These are phyloP conservation scores for Lepidonotus clava DNA, from an alignment of 2,888 invertebrate genomes.

Conservation along the genomic window DNA sequence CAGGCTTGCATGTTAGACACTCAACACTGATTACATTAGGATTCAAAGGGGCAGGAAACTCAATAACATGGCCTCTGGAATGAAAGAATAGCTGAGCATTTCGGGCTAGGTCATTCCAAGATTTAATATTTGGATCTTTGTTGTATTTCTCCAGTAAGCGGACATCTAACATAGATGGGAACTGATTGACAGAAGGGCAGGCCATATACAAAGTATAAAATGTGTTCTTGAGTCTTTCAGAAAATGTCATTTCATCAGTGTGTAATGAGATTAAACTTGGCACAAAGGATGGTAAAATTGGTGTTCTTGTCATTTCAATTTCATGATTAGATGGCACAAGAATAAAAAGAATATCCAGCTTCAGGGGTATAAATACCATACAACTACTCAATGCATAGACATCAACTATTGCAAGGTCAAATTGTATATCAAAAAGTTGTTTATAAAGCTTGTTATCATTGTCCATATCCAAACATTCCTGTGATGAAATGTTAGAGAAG, in stretches of 20 bases:
- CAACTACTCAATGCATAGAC: not conserved
- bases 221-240: not conserved
- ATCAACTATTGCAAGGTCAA: not conserved
- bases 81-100: slow-evolving; percentile 2
- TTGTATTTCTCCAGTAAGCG: slow-evolving; percentile 25
- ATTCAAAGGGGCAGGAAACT: slow-evolving; percentile 8
- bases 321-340: not conserved
- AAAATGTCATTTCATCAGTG: not conserved
- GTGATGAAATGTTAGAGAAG: not conserved
- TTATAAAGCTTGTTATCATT: not conserved
- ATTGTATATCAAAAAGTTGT: not conserved
- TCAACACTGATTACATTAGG: slow-evolving; percentile 38
- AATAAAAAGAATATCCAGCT: not conserved
- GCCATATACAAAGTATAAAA: not conserved
- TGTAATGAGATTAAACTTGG: not conserved
- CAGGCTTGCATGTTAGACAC: slow-evolving; percentile 45
- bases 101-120: not conserved
- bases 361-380: not conserved
- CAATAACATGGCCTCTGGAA: not conserved
- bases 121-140: not conserved
- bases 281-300: not conserved
- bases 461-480: not conserved
- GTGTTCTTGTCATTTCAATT: not conserved
- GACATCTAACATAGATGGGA: not conserved
- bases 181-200: not conserved